Evolutionary conservation across 2,888 invertebrate species (phyloP).

Genomic region (Antitype chi): DNA sequence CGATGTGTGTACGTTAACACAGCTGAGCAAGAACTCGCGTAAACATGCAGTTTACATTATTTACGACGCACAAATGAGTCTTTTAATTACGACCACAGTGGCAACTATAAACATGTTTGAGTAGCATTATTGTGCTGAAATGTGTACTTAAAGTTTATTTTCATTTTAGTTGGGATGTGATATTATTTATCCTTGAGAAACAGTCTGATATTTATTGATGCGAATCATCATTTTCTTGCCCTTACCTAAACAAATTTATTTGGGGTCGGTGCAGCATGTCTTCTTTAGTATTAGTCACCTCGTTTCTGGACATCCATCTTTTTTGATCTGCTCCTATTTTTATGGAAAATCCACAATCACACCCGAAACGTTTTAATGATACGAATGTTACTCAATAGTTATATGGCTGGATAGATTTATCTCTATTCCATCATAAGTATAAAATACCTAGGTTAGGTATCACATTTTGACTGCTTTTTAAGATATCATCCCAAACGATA

Average conservation of each 20-base stretch:
- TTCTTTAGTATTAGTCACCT: background rate
- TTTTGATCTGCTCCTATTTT: background rate
- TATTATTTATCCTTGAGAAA: slow-evolving; percentile 7
- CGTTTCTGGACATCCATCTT: no score
- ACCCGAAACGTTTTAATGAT: background rate
- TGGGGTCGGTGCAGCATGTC: background rate
- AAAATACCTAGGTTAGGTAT: background rate
- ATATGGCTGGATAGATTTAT: background rate
- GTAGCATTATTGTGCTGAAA: slow-evolving; percentile 27
- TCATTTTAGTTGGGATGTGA: slow-evolving; percentile 3
- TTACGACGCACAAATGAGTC: slow-evolving; percentile 40
- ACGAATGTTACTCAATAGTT: background rate
- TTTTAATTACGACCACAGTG: slow-evolving; percentile 30
- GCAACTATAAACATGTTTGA: slow-evolving; percentile 39
- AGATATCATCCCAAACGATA: background rate
- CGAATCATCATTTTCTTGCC: background rate
- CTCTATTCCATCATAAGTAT: no score
- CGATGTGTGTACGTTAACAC: background rate
- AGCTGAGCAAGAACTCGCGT: background rate
- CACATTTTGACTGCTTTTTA: background rate
- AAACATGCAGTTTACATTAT: slow-evolving; percentile 28
- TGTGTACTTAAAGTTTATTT: slow-evolving; percentile 14
- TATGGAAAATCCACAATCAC: no score
- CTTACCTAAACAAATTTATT: background rate
- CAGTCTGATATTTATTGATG: slow-evolving; percentile 1